Conservation (phyloP, 2,797 vertebrate species). For the Oreochromis mossambicus region DNA sequence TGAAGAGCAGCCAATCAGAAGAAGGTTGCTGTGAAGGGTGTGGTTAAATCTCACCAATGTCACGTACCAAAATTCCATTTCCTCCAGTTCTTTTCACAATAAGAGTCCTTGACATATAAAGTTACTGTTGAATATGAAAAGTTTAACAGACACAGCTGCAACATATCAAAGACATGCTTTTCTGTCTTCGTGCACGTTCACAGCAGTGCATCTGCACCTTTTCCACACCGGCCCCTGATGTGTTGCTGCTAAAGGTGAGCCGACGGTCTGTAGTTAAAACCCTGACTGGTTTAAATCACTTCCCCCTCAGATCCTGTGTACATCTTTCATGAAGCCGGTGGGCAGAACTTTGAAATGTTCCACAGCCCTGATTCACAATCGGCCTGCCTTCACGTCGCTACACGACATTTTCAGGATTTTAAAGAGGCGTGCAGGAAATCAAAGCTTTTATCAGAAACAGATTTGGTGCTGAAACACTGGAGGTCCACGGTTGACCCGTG, state of each 20-base stretch:
- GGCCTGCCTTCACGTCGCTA: background rate
- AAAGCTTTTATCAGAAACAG: background rate
- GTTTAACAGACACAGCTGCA: background rate
- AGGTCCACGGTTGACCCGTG: background rate
- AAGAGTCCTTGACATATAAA: background rate
- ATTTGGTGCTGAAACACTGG: background rate
- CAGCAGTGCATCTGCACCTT: background rate
- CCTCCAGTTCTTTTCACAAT: background rate
- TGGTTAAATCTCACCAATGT: fast-evolving
- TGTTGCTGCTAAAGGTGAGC: background rate
- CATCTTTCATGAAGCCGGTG: background rate
- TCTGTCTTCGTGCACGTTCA: fast-evolving
- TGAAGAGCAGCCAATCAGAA: background rate
- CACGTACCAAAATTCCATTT: background rate
- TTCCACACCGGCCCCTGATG: background rate
- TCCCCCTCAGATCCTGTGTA: background rate
- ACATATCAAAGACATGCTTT: background rate
- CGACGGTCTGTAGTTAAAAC: background rate
- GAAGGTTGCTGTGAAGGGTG: background rate
- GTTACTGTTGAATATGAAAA: background rate
- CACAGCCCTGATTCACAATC: background rate
- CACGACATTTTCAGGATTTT: background rate
- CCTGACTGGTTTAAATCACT: background rate
- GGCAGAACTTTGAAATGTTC: background rate
- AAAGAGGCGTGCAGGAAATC: background rate